A percentile compares a stretch with the other conserved stretches of the same genome.
Evolutionary conservation across 1,140 invertebrate genomes (phyloP).

Genomic region (Scaptomyza hsui): DNA sequence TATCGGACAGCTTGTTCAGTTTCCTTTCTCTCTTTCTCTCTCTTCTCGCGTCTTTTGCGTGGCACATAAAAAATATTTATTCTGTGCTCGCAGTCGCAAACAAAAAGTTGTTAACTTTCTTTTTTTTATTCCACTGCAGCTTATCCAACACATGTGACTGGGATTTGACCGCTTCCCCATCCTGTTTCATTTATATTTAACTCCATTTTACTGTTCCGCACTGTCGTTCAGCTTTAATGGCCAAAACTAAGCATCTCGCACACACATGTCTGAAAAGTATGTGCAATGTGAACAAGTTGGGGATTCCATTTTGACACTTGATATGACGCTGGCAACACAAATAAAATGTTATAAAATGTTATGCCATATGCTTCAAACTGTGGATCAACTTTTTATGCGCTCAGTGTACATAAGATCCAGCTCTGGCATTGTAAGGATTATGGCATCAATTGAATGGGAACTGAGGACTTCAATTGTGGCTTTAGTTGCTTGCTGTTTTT

Average conservation of each 20-base stretch:
- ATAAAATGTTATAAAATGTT: conserved; percentile 45
- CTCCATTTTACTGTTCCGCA: not conserved
- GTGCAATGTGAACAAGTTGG: conserved; percentile 49
- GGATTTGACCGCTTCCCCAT: not conserved
- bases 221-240: conserved; percentile 36
- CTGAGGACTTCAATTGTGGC: not conserved
- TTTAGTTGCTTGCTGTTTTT: not conserved
- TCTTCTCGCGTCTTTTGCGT: not conserved
- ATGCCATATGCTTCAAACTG: conserved; percentile 5
- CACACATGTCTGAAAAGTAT: conserved; percentile 20
- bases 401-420: not conserved
- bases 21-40: conserved; percentile 1
- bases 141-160: conserved; percentile 26
- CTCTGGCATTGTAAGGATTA: conserved; percentile 1
- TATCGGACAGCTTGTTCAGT: not conserved
- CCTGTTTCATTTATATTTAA: not conserved
- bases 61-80: conserved; percentile 35
- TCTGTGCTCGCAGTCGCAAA: conserved; percentile 7
- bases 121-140: conserved; percentile 1
- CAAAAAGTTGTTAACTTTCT: conserved; percentile 48
- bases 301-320: conserved; percentile 58
- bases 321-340: conserved; percentile 24
- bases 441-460: conserved; percentile 7
- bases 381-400: conserved; percentile 2
- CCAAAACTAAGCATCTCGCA: conserved; percentile 31